Base-by-base conservation (phyloP, 2,797 vertebrate species). In the Myripristis murdjan region DNA sequence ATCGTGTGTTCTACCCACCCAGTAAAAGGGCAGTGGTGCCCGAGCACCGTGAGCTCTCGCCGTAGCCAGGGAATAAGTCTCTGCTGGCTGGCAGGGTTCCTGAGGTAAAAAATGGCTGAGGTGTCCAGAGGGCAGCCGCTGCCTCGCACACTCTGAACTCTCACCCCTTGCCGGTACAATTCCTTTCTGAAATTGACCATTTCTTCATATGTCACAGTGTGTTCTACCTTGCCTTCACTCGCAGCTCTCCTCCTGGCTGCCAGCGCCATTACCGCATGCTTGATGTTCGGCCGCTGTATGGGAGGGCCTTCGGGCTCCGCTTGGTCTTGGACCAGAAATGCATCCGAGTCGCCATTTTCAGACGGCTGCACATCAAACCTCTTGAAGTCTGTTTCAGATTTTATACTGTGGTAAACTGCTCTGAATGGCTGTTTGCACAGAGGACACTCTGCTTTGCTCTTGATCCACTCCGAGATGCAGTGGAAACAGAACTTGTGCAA, bases 401-500 rank as follows among this genome's bases (percentile, higher is more conserved):
- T 95, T 77, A 97, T 95, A 20, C 93, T 97, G 90, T 99, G 97
- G 81, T 97, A 97, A 66, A 99, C 97, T 22, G 97, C 96, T 81
- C 93, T 92, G 81, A 98, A 98, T 0, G 97, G 96, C 52, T 99
- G 97, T 78, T 99, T 99, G 91, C 98, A 99, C 0, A 99, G 91
- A 0, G 97, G 97, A 58, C 98, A 99, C 74, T 99, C 96, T 0
- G 97, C 96, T 93, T 99, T 99, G 95, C 97, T 99, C 87, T 97
- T 98, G 37, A 97, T 97, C 98, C 97, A 99, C 74, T 99, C 97
- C 1, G 96, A 95, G 71, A 99, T 96, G 84, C 97, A 99, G 16
- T 94, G 94, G 85, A 99, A 99, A 75, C 98, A 99, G 87, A 99
- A 99, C 65, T 96, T 97, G 63, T 99, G 97, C 57, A 97, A 90